These are phyloP conservation scores for Heliothis virescens DNA, from an alignment of 1,140 invertebrate species.

Conservation along the genomic window DNA sequence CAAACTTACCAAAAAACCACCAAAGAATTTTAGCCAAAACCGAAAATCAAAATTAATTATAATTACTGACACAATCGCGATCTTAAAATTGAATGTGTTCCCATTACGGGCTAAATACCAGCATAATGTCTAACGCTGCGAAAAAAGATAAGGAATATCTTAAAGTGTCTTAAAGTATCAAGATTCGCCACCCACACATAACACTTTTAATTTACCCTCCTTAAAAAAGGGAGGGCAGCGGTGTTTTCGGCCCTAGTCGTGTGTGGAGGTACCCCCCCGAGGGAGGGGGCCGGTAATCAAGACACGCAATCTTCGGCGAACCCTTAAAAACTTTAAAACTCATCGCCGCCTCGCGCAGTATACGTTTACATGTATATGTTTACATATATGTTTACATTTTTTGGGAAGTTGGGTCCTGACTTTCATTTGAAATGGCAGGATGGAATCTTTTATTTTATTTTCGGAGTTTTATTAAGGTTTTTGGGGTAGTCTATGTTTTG, in stretches of 20 bases:
- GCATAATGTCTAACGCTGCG: constrained; percentile 1
- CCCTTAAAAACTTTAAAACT: constrained; percentile 86
- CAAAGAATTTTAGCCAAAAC: background rate
- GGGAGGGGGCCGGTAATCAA: constrained; percentile 79
- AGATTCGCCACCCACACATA: constrained; percentile 54
- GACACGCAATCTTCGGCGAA: constrained; percentile 85
- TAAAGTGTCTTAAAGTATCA: constrained; percentile 74
- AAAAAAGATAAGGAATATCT: constrained; percentile 39
- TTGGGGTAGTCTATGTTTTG: background rate
- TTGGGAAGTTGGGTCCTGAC: background rate
- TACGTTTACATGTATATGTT: constrained; percentile 42
- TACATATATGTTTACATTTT: constrained; percentile 22
- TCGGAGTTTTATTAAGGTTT: background rate
- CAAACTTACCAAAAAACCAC: background rate
- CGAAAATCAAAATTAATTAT: constrained; percentile 4
- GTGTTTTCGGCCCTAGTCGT: constrained; percentile 68
- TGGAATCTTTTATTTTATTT: background rate
- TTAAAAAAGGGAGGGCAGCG: constrained; percentile 83
- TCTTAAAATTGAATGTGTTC: constrained; percentile 2
- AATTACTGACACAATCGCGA: background rate
- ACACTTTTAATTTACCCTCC: constrained; percentile 86
- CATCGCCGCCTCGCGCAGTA: constrained; percentile 74
- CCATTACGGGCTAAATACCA: constrained; percentile 12
- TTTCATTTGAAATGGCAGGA: constrained; percentile 6
- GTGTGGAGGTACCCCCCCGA: constrained; percentile 61